Conservation (phyloP, 2,113 vertebrate species). For the Falcunculus frontatus region DNA sequence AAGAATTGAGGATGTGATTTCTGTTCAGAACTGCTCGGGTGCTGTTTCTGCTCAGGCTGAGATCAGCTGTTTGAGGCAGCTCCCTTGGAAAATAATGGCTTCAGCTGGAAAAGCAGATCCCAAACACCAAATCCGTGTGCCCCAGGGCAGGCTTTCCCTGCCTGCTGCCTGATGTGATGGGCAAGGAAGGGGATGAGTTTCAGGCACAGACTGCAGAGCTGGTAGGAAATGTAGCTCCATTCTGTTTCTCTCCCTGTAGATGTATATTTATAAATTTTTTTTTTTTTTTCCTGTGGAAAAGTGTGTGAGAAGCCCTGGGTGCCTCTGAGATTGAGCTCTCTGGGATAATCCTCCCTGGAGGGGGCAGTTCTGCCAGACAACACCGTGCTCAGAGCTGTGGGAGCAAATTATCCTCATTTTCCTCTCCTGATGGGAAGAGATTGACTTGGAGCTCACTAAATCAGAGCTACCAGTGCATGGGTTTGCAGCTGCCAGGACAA, state of each 20-base stretch:
- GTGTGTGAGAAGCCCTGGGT: background rate
- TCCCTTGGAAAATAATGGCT: background rate
- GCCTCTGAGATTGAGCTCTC: background rate
- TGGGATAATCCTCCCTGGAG: background rate
- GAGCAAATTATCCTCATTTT: background rate
- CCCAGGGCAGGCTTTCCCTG: background rate
- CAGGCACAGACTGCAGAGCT: background rate
- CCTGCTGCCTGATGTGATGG: background rate
- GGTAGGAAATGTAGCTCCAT: background rate
- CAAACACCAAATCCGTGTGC: background rate
- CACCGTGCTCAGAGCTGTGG: rapidly evolving
- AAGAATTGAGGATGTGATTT: background rate
- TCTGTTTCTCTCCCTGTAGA: background rate
- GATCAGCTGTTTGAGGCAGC: background rate
- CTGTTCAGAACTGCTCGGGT: background rate
- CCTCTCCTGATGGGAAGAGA: background rate
- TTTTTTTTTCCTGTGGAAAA: background rate
- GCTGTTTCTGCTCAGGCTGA: background rate
- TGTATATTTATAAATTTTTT: background rate
- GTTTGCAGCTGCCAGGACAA: background rate
- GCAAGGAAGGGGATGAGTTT: background rate
- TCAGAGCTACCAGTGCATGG: background rate
- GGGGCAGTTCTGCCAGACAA: rapidly evolving
- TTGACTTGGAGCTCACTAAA: background rate
- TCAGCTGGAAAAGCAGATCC: background rate